Evolutionary conservation across 2,797 vertebrate genomes (phyloP).

Genomic region (Podarcis siculus): DNA sequence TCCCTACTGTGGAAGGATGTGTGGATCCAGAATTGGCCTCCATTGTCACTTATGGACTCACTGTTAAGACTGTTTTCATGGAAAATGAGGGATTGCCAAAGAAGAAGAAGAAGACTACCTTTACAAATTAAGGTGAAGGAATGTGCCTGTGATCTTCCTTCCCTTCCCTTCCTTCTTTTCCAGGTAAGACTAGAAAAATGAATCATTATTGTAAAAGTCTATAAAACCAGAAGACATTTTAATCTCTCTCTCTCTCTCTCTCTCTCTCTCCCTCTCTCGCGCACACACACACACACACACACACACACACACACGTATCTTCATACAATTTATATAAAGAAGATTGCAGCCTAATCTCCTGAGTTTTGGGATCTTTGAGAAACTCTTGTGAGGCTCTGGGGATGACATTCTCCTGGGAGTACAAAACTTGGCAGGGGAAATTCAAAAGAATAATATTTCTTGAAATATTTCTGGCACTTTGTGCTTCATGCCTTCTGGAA

Average conservation of each 20-base stretch:
- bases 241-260: neutral
- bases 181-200: neutral
- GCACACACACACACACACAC: neutral
- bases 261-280: neutral
- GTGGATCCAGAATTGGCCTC: no score
- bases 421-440: neutral
- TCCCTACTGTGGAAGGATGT: no score
- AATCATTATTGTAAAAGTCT: neutral
- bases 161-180: neutral
- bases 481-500: conserved; percentile 1
- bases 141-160: neutral
- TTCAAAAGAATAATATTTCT: neutral
- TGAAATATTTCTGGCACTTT: neutral
- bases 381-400: neutral
- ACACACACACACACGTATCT: neutral
- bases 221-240: neutral
- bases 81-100: no score
- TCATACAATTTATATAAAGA: neutral
- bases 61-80: no score
- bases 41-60: no score
- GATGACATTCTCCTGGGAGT: neutral
- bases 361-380: neutral
- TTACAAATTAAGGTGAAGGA: neutral
- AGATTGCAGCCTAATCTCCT: neutral
- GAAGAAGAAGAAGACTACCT: no score